Evolutionary conservation across 1,140 invertebrate species (phyloP).

Genomic region (Temnothorax longispinosus): DNA sequence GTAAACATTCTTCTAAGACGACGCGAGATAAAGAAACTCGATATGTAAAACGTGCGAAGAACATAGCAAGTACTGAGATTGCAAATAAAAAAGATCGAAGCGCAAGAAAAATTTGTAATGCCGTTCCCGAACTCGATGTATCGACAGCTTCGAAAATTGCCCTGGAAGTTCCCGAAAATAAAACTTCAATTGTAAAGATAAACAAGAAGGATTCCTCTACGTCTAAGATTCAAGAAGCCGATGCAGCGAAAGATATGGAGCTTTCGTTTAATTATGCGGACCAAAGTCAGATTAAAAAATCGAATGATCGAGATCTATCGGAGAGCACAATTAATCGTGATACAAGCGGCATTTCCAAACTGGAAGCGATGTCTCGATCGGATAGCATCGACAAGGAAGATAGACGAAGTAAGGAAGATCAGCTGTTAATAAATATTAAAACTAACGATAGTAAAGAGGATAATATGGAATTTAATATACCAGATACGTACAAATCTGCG

Average conservation of each 20-base stretch:
- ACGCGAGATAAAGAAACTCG: neutral
- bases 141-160: neutral
- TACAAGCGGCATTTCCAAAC: neutral
- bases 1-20: neutral
- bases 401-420: neutral
- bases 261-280: neutral
- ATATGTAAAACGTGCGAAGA: neutral
- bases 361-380: neutral
- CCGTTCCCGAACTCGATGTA: neutral
- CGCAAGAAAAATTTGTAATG: neutral
- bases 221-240: neutral
- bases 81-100: neutral
- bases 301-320: neutral
- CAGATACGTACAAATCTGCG: neutral
- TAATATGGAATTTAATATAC: neutral
- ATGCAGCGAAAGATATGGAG: neutral
- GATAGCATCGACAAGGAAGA: neutral
- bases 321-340: neutral
- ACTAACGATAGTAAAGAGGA: neutral
- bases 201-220: neutral
- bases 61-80: neutral
- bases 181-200: neutral
- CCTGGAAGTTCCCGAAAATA: neutral
- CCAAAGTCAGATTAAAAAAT: neutral
- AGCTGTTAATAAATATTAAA: neutral